Evolutionary conservation across 1,140 invertebrate genomes (phyloP).

Genomic region (Heliothis subflexa): DNA sequence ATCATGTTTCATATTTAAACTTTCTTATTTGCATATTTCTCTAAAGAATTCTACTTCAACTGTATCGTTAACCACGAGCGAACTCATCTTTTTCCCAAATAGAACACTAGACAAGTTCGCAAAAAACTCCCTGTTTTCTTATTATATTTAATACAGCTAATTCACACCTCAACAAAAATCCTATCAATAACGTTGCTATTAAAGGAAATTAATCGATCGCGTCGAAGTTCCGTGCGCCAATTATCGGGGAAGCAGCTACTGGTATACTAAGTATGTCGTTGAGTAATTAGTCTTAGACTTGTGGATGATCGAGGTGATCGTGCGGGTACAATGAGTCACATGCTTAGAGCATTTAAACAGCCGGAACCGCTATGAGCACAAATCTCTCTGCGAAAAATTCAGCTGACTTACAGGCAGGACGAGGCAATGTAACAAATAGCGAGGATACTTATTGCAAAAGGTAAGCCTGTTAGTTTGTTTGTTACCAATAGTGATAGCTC

Average conservation of each 20-base stretch:
- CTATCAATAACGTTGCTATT: not conserved
- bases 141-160: slow-evolving; percentile 7
- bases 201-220: slow-evolving; percentile 35
- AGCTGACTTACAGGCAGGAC: too few relatives aligned
- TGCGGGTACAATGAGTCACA: slow-evolving; percentile 69
- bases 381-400: too few relatives aligned
- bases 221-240: slow-evolving; percentile 47
- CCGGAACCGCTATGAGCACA: too few relatives aligned
- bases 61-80: too few relatives aligned
- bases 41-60: too few relatives aligned
- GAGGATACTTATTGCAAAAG: too few relatives aligned
- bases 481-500: too few relatives aligned
- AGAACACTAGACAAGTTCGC: not conserved
- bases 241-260: slow-evolving; percentile 57
- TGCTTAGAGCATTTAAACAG: slow-evolving; percentile 20
- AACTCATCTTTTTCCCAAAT: not conserved
- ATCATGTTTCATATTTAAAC: too few relatives aligned
- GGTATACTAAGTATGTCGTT: slow-evolving; percentile 61
- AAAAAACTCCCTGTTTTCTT: not conserved
- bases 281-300: slow-evolving; percentile 70
- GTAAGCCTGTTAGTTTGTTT: too few relatives aligned
- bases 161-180: slow-evolving; percentile 25
- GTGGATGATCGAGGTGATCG: slow-evolving; percentile 69
- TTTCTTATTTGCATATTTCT: too few relatives aligned
- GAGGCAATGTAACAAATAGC: too few relatives aligned